Conservation (phyloP, 2,888 invertebrate species). For the Arctia plantaginis region DNA sequence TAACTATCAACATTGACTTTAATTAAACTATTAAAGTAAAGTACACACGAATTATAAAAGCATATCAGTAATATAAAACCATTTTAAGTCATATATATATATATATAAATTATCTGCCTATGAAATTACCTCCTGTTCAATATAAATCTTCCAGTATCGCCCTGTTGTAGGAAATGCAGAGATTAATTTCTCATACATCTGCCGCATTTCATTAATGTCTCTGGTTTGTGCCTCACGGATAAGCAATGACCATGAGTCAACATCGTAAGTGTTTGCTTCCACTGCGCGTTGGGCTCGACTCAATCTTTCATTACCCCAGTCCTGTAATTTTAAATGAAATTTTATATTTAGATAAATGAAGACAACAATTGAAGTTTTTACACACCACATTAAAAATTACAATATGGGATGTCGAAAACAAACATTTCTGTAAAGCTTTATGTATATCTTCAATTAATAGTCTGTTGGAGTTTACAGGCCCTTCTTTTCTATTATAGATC, state of each 20-base stretch:
- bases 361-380: no score
- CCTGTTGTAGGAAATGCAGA: constrained; percentile 98
- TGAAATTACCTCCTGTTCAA: constrained; percentile 95
- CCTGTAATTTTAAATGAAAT: constrained; percentile 79
- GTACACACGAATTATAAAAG: no score
- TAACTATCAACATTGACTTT: no score
- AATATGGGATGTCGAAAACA: no score
- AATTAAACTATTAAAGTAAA: no score
- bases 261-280: constrained; percentile 95
- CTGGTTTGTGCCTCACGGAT: constrained; percentile 96
- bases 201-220: constrained; percentile 95
- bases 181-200: constrained; percentile 97
- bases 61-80: no score
- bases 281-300: constrained; percentile 94
- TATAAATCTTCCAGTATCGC: constrained; percentile 99
- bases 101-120: background rate
- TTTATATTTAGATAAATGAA: background rate
- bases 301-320: constrained; percentile 95
- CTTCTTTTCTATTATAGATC: no score
- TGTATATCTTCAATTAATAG: no score
- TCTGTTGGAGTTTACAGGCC: no score
- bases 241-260: constrained; percentile 99
- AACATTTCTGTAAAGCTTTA: no score
- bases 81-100: background rate
- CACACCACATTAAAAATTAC: no score